Evolutionary conservation across 2,888 invertebrate genomes (phyloP).

Genomic region (Drosophila antonietae): DNA sequence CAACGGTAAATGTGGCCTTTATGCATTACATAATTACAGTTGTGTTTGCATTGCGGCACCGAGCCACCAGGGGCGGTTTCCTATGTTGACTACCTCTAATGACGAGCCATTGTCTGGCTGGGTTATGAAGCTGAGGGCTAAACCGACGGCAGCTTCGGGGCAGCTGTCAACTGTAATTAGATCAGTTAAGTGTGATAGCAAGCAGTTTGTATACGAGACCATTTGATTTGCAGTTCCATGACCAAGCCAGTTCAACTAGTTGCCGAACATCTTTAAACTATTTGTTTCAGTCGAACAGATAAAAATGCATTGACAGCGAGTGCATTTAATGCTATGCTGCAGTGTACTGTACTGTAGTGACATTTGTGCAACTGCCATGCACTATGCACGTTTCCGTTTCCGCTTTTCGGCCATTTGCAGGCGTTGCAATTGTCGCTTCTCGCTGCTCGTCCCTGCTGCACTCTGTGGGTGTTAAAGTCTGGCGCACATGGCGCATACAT

Average conservation of each 20-base stretch:
- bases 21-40: conserved; percentile 77
- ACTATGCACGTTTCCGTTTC: conserved; percentile 72
- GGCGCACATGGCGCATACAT: conserved; percentile 71
- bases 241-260: neutral
- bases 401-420: conserved; percentile 66
- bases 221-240: neutral
- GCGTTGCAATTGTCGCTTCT: conserved; percentile 77
- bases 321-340: neutral
- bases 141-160: neutral
- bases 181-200: conserved; percentile 16
- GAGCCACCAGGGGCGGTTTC: conserved; percentile 37
- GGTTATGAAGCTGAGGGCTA: neutral
- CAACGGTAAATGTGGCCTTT: conserved; percentile 68
- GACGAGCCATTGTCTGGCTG: conserved; percentile 65
- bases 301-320: conserved; percentile 14
- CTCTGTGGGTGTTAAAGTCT: conserved; percentile 62
- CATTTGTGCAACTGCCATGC: conserved; percentile 75
- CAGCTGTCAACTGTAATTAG: conserved; percentile 20
- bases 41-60: conserved; percentile 68
- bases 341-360: conserved; percentile 12
- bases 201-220: neutral
- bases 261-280: neutral
- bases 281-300: conserved; percentile 9
- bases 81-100: conserved; percentile 39
- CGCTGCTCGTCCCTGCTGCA: conserved; percentile 14